Evolutionary conservation across 2,888 invertebrate species (phyloP).

Genomic region (Trissolcus japonicus): DNA sequence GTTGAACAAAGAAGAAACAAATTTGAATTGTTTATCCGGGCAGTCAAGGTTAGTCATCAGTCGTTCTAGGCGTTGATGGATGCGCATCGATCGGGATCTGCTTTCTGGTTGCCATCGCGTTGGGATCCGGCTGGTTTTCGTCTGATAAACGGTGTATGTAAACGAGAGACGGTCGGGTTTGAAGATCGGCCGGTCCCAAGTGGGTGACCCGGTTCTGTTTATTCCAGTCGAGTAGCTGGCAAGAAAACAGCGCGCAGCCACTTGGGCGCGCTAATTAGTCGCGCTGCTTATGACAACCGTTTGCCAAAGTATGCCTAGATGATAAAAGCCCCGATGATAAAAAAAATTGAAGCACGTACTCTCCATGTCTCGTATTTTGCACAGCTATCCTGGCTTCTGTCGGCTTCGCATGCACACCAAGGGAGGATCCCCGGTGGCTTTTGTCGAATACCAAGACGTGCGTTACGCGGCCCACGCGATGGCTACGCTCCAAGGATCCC

Average conservation of each 20-base stretch:
- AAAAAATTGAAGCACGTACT: constrained; percentile 66
- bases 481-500: constrained; percentile 95
- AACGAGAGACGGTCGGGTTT: constrained; percentile 18
- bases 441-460: constrained; percentile 97
- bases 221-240: constrained; percentile 37
- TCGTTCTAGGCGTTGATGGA: too few species aligned
- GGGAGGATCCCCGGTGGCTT: constrained; percentile 95
- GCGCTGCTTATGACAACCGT: constrained; percentile 10
- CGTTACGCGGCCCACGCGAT: constrained; percentile 94
- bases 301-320: constrained; percentile 9
- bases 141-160: constrained; percentile 22
- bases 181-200: constrained; percentile 31
- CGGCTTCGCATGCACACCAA: constrained; percentile 96
- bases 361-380: constrained; percentile 78
- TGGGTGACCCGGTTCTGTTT: constrained; percentile 48
- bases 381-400: constrained; percentile 98
- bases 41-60: too few species aligned
- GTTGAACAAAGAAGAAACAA: too few species aligned
- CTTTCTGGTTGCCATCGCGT: background rate
- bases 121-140: background rate
- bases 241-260: constrained; percentile 30
- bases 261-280: constrained; percentile 39
- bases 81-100: too few species aligned
- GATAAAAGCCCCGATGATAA: constrained; percentile 53
- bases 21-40: too few species aligned